These are phyloP conservation scores for Acanthosepion lycidas DNA, from an alignment of 2,888 invertebrate genomes.

Conservation along the genomic window DNA sequence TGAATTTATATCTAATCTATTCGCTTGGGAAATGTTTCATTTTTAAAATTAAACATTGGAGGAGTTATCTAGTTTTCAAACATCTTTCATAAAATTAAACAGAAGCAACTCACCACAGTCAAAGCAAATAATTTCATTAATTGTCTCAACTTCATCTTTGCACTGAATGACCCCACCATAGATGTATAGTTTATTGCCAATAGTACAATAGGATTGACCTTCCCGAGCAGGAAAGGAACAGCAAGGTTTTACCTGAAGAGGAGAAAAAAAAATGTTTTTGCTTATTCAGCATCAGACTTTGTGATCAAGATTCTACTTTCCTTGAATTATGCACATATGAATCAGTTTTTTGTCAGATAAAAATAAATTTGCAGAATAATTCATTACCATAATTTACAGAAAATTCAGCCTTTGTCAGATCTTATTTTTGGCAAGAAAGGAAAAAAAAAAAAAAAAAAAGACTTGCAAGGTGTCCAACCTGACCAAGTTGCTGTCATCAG, in stretches of 20 bases:
- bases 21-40: too few species aligned
- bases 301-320: too few species aligned
- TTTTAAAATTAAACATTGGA: too few species aligned
- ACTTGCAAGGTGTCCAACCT: too few species aligned
- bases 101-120: constrained; percentile 61
- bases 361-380: neutral
- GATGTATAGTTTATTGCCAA: constrained; percentile 63
- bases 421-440: too few species aligned
- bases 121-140: constrained; percentile 68
- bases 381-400: neutral
- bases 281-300: neutral
- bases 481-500: too few species aligned
- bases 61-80: too few species aligned
- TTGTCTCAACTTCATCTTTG: constrained; percentile 62
- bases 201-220: constrained; percentile 68
- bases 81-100: too few species aligned
- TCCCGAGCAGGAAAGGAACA: constrained; percentile 61
- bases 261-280: neutral
- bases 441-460: too few species aligned
- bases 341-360: too few species aligned
- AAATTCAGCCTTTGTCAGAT: neutral
- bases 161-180: constrained; percentile 71
- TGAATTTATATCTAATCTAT: too few species aligned
- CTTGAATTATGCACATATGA: too few species aligned
- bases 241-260: neutral